Base-by-base conservation (phyloP, 2,888 invertebrate species). In the Drosophila melanosoma region DNA sequence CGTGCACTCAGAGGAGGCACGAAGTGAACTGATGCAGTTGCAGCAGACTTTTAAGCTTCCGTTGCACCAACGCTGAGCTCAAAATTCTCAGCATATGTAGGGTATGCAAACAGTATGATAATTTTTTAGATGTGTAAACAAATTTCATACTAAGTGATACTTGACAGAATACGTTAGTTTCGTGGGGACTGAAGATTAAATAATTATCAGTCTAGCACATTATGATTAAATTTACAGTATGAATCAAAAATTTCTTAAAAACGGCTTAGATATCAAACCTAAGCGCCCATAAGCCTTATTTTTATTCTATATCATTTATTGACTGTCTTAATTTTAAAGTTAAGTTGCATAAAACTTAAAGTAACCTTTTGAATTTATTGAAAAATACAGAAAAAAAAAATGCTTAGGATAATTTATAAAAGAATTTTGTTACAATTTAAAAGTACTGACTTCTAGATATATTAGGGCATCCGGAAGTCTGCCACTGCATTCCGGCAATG, bases 1-100 rank as follows among this genome's bases (percentile, higher is more conserved):
- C 69, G 73, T 79, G 89, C 89, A 89, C 72, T 85, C 83, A 74
- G 56, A 40, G 38, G n/a, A n/a, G 51, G 38, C 49, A 58, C n/a
- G 23, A 38, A 56, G 42, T 40, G 64, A 58, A 36, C 58, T 59
- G 35, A 42, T 12, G 51, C 61, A 66, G 38, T 51, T 65, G 66
- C 68, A 79, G 85, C 83, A 72, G 58, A 75, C 82, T 88, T 88
- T 84, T 70, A 15, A 71, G 78, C 77, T 53, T 80, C 49, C 62
- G 15, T 65, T 57, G 45, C 57, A 8, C 52, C 64, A 53, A 33
- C 38, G 23, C 48, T 26, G 42, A 75, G 64, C 62, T 53, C 40
- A 42, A 36, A 48, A 74, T 76, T 76, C 78, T 69, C 78, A 35
- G 29, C n/a, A 63, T 32, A 11, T 58, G 42, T 23, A n/a, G 49